These are phyloP conservation scores for Xenus cinereus DNA, from an alignment of 2,113 vertebrate genomes.

Conservation along the genomic window DNA sequence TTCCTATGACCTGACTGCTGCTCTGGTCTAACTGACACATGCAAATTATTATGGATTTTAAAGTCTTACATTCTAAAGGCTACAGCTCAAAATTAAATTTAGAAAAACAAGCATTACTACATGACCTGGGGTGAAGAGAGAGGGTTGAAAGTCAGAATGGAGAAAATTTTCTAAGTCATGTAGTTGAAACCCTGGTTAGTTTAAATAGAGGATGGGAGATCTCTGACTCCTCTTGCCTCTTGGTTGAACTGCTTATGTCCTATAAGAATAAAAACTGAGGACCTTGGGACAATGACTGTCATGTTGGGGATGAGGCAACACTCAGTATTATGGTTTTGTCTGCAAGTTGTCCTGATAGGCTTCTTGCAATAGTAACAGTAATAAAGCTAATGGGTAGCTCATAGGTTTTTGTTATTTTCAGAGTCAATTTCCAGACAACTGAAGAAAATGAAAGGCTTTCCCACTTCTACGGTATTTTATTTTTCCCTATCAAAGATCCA, in stretches of 20 bases:
- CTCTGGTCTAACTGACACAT: not conserved
- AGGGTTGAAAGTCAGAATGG: not conserved
- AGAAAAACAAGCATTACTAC: not conserved
- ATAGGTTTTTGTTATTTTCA: not conserved
- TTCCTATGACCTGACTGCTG: not conserved
- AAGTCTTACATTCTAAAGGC: not conserved
- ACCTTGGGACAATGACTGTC: not conserved
- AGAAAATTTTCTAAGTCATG: not conserved
- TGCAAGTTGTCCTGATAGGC: not conserved
- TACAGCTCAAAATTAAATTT: not conserved
- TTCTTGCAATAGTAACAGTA: not conserved
- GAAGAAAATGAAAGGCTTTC: not conserved
- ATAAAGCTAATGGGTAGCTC: not conserved
- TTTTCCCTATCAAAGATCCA: not conserved
- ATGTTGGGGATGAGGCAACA: not conserved
- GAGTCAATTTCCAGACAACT: not conserved
- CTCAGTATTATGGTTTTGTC: not conserved
- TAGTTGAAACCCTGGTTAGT: not conserved
- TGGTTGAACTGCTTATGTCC: not conserved
- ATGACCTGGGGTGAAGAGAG: not conserved
- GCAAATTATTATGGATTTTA: rapidly evolving
- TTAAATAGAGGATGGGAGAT: not conserved
- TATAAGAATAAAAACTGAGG: not conserved
- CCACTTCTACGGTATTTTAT: not conserved
- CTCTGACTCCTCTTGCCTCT: not conserved